phyloP scores from a whole-genome alignment of 2,888 invertebrate genomes.

The Cephus sareptanus region DNA sequence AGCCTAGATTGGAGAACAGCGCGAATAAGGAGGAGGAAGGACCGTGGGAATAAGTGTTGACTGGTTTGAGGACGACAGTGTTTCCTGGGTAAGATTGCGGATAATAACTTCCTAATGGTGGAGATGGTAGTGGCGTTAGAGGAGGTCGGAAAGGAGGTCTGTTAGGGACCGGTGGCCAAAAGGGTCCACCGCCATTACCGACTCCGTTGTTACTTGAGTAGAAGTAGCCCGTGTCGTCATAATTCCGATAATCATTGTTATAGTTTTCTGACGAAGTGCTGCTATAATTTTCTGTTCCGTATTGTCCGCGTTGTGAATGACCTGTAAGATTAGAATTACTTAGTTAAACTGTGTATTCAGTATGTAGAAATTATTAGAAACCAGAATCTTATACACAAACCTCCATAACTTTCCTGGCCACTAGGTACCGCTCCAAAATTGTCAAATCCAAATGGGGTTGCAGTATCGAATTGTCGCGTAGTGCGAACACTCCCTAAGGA shows the following conservation, averaged over 20 bases:
- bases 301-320: slow-evolving; percentile 5
- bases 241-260: slow-evolving; percentile 1
- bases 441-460: background rate
- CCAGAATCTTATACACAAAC: background rate
- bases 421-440: background rate
- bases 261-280: background rate
- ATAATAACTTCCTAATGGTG: background rate
- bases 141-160: background rate
- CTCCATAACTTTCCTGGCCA: background rate
- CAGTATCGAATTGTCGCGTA: background rate
- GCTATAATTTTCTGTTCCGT: background rate
- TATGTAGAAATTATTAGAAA: background rate
- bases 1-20: slow-evolving; percentile 25
- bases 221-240: background rate
- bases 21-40: slow-evolving; percentile 22
- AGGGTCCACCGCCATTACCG: background rate
- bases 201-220: background rate
- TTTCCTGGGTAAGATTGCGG: background rate
- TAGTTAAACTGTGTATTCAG: background rate
- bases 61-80: background rate
- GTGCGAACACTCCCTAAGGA: background rate
- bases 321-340: background rate
- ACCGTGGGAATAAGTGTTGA: slow-evolving; percentile 16
- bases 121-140: background rate
- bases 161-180: background rate